Conservation (phyloP, 2,113 vertebrate genomes). For the Onychostoma macrolepis region DNA sequence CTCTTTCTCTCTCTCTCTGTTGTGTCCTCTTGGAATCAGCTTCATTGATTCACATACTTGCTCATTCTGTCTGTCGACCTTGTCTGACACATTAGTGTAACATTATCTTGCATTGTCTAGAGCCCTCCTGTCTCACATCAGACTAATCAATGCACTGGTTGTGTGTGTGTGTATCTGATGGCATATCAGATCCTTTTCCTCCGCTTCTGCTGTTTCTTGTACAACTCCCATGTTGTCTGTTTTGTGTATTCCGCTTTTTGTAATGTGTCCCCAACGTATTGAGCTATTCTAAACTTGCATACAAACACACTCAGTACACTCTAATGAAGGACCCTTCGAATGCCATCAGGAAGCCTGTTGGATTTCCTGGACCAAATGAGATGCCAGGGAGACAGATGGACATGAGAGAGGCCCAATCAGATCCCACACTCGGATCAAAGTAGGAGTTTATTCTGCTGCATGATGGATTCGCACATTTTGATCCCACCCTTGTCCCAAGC, state of each 20-base stretch:
- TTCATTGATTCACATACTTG: conserved; percentile 69
- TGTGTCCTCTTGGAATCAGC: conserved; percentile 43
- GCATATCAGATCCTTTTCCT: conserved; percentile 59
- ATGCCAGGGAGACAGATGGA: conserved; percentile 82
- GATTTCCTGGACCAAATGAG: conserved; percentile 82
- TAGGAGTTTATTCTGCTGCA: conserved; percentile 83
- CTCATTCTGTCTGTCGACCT: conserved; percentile 67
- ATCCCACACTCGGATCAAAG: conserved; percentile 84
- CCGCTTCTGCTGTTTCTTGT: background rate
- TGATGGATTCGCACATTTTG: conserved; percentile 72
- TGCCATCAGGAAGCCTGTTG: conserved; percentile 81
- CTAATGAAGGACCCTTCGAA: conserved; percentile 79
- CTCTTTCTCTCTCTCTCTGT: conserved; percentile 20
- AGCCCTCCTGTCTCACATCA: background rate
- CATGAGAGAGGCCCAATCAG: conserved; percentile 83
- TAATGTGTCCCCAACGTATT: conserved; percentile 41
- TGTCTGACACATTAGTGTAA: conserved; percentile 70
- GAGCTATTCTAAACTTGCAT: conserved; percentile 58
- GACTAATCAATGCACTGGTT: conserved; percentile 19
- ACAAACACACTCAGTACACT: conserved; percentile 42
- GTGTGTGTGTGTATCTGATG: background rate
- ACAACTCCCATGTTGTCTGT: background rate
- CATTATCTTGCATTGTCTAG: conserved; percentile 57
- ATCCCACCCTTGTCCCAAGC: conserved; percentile 49
- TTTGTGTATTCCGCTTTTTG: conserved; percentile 49